A percentile compares a stretch with the other conserved stretches of the same genome.
phyloP scores from a whole-genome alignment of 2,113 vertebrate species.

The Echinops telfairi region DNA sequence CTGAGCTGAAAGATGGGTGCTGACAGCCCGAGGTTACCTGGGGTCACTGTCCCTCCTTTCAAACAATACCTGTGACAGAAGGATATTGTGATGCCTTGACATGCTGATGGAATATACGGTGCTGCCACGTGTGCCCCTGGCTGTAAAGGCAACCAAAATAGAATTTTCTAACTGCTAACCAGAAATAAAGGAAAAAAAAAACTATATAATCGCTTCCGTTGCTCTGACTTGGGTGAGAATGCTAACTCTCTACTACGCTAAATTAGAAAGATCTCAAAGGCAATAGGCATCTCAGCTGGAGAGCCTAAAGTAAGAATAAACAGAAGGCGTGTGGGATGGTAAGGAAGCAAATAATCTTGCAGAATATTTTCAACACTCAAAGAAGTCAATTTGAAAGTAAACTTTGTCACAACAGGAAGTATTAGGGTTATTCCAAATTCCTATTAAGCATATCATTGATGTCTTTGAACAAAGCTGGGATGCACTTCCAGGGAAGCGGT shows the following conservation, averaged over 20 bases:
- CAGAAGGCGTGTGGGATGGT: slow-evolving; percentile 78
- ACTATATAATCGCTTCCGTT: not conserved
- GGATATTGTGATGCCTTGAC: not conserved
- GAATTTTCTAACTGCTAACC: not conserved
- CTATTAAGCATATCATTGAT: not conserved
- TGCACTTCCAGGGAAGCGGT: not conserved
- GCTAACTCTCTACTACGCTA: not conserved
- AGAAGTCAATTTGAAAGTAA: slow-evolving; percentile 52
- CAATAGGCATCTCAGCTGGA: slow-evolving; percentile 17
- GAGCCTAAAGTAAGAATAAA: slow-evolving; percentile 59
- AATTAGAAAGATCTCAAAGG: slow-evolving; percentile 44
- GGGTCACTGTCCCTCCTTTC: not conserved
- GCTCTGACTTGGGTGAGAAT: not conserved
- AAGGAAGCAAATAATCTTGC: slow-evolving; percentile 69
- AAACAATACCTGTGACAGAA: not conserved
- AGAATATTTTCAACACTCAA: slow-evolving; percentile 59
- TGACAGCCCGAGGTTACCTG: not conserved
- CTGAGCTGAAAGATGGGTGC: not conserved
- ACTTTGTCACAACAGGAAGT: slow-evolving; percentile 59
- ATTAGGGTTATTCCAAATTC: slow-evolving; percentile 35
- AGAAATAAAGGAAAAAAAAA: not conserved
- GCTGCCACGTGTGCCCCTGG: not conserved
- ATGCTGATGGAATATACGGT: not conserved
- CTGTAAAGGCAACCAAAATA: not conserved
- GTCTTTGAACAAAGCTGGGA: not conserved